Evolutionary conservation across 2,888 invertebrate genomes (phyloP).

Genomic region (Epistrophe eligans): DNA sequence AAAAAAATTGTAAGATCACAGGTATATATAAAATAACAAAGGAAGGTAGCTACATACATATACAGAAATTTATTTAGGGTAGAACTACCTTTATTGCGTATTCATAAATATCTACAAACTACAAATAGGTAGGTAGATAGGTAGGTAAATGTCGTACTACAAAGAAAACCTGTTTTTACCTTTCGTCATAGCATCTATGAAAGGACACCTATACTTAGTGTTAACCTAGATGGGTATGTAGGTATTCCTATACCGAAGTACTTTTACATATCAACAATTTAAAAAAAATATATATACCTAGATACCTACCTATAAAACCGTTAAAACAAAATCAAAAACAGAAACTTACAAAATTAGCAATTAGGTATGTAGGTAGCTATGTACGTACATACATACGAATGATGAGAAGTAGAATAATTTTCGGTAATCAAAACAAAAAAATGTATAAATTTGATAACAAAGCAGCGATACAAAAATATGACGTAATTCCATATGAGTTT

Average conservation of each 20-base stretch:
- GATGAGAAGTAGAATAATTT: not conserved
- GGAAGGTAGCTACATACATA: not conserved
- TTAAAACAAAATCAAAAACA: not conserved
- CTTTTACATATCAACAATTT: not conserved
- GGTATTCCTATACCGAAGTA: not conserved
- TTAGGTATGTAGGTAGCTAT: not conserved
- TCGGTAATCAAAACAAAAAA: constrained; percentile 25
- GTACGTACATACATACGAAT: not conserved
- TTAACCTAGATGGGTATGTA: not conserved
- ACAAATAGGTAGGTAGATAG: no score
- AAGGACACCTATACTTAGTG: not conserved
- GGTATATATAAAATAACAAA: not conserved
- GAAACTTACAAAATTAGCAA: not conserved
- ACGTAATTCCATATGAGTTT: constrained; percentile 38
- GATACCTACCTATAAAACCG: no score
- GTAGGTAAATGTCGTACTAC: not conserved
- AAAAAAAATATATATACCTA: not conserved
- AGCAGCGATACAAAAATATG: constrained; percentile 36
- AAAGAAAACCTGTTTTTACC: not conserved
- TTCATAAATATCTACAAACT: not conserved
- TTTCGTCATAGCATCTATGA: not conserved
- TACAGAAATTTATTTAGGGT: not conserved
- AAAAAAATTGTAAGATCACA: not conserved
- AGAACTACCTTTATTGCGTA: constrained; percentile 1
- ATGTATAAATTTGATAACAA: constrained; percentile 24